Base-by-base conservation (phyloP, 2,113 vertebrate species). In the Camarhynchus parvulus region DNA sequence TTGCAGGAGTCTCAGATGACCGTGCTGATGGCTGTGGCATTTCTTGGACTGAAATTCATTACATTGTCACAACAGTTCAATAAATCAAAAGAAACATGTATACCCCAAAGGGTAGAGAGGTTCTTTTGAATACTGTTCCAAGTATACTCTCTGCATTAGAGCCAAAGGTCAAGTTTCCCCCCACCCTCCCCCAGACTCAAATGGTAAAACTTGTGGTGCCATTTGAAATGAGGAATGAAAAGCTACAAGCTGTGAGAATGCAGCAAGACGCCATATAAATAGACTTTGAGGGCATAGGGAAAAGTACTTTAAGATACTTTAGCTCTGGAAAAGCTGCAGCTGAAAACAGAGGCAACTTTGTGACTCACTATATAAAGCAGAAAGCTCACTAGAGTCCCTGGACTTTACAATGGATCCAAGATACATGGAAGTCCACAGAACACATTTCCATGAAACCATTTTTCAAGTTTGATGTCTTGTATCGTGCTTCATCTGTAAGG, bases 61-160 rank as follows among this genome's bases (percentile, higher is more conserved):
- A 90, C 59, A 19, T 31, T 92, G 68, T 93, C 77, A 85, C 52
- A 95, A 88, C 76, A 86, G 72, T 75, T 97, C 93, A 92, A 95
- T 92, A 97, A 95, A 95, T 85, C 89, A 92, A 92, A 96, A 91
- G 62, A 66, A 95, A 87, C 77, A 7, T 19, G 41, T 83, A 53
- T 66, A 91, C 78, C 68, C 70, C 73, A 94, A 95, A 90, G 81
- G 62, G 39, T 63, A 89, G 50, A 88, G 72, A 86, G 27, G 82
- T 92, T 79, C 47, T 85, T 85, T 83, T 63, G 75, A 95, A 76
- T 73, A 79, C 56, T 55, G n/a, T 74, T 90, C 66, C n/a, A 55
- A 33, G 59, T 73, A 39, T 42, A 70, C 58, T 84, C 46, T 46
- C 37, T 72, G 33, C 66, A 37, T 17, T 39, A 76, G 35, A 84